Evolutionary conservation across 2,888 invertebrate genomes (phyloP).

Genomic region (Meliscaeva auricollis): DNA sequence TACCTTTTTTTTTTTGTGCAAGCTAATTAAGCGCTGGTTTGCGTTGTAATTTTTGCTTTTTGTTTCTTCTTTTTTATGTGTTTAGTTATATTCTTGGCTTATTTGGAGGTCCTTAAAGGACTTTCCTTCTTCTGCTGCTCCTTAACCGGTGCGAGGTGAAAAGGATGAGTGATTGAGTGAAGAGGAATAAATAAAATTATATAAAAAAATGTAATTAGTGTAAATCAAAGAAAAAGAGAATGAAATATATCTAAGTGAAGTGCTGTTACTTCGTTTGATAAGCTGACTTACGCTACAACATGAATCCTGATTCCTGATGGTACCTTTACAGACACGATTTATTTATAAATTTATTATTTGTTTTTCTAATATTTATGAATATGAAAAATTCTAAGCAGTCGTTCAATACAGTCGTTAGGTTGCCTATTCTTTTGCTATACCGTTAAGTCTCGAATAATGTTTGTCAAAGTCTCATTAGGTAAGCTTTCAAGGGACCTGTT

Average conservation of each 20-base stretch:
- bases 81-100: constrained; percentile 4
- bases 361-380: constrained; percentile 20
- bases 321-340: constrained; percentile 10
- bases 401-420: constrained; percentile 54
- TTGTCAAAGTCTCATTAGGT: constrained; percentile 42
- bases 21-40: constrained; percentile 46
- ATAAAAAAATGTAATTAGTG: constrained; percentile 51
- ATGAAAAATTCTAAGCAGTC: constrained; percentile 37
- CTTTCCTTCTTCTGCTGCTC: neutral
- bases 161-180: constrained; percentile 5
- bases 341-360: neutral
- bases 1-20: constrained; percentile 44
- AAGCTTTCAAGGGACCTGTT: constrained; percentile 67
- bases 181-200: constrained; percentile 41
- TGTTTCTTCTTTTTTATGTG: neutral
- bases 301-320: constrained; percentile 36
- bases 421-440: neutral
- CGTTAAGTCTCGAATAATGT: neutral
- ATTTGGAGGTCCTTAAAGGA: neutral
- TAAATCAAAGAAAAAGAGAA: constrained; percentile 30
- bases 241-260: constrained; percentile 47
- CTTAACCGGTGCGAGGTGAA: neutral
- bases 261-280: constrained; percentile 21
- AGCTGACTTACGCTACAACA: constrained; percentile 21
- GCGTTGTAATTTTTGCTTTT: neutral